Base-by-base conservation (phyloP, 2,797 vertebrate species). In the Leptoclinus maculatus region DNA sequence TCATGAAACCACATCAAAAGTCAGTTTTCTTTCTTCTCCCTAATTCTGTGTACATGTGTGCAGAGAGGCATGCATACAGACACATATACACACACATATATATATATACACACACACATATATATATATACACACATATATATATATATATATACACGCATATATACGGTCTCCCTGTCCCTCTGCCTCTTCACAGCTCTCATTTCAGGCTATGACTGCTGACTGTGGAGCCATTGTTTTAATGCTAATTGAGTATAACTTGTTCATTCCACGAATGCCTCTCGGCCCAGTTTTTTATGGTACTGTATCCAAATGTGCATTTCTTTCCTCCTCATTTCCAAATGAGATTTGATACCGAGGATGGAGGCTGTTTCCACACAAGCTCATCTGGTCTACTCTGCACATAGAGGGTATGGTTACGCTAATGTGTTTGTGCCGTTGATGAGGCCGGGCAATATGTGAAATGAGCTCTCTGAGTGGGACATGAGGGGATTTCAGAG, bases 151-250 rank as follows among this genome's bases (percentile, higher is more conserved):
- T 29, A 29, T 29, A 79, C 72, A 29, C n/a, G n/a, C 47, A 76
- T 27, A 23, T 13, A 68, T 57, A 64, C 17, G n/a, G 79, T 36
- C 39, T 25, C 54, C 60, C 65, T 43, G 54, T 60, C 60, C 68
- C 62, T 74, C 32, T 70, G 49, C 62, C 71, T 82, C 74, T 75
- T 79, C 69, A 63, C 69, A 79, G 66, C 73, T 83, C 54, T 71
- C 76, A 85, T 84, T 78, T 86, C 56, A 49, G 57, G 72, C 78
- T 71, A 38, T 17, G 76, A 53, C 71, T 83, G 78, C 76, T 78
- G 64, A 92, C 90, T 94, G 85, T 89, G 81, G 83, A 83, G 76
- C 76, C 87, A 85, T 93, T 94, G 91, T 94, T 91, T 93, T 88
- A 80, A 88, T 91, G 87, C 77, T 93, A 93, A 94, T 92, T 88